Evolutionary conservation across 2,797 vertebrate genomes (phyloP).

Genomic region (Kryptopterus vitreolus): DNA sequence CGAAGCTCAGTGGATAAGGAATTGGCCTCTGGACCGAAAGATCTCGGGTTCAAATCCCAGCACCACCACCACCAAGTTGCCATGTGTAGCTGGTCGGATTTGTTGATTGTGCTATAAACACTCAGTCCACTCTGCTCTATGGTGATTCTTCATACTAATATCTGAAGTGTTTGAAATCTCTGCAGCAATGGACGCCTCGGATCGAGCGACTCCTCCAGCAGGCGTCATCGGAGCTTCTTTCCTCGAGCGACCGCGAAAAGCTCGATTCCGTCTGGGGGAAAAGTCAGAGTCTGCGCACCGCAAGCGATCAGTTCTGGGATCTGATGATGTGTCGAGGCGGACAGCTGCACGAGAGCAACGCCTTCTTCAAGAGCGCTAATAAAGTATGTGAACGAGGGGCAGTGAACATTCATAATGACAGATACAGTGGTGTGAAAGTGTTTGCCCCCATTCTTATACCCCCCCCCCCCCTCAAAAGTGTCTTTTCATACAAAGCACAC

Average conservation of each 20-base stretch:
- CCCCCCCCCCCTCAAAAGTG: no score
- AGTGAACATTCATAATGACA: no score
- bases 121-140: background rate
- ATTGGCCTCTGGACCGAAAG: no score
- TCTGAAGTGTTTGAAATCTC: background rate
- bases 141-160: background rate
- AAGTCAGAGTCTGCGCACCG: constrained; percentile 66
- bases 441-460: no score
- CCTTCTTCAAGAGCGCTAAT: constrained; percentile 75
- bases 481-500: background rate
- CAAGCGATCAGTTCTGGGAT: constrained; percentile 68
- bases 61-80: no score
- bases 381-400: constrained; percentile 67
- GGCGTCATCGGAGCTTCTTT: constrained; percentile 66
- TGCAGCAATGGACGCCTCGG: constrained; percentile 73
- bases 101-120: background rate
- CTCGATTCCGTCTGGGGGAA: constrained; percentile 70
- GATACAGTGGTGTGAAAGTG: no score
- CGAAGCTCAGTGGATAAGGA: no score
- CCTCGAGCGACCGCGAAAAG: constrained; percentile 59
- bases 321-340: constrained; percentile 66
- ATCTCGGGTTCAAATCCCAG: no score
- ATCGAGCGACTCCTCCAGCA: constrained; percentile 68
- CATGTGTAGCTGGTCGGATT: no score
- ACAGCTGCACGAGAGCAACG: constrained; percentile 73